phyloP scores from a whole-genome alignment of 2,113 vertebrate genomes.

The Labrus mixtus region DNA sequence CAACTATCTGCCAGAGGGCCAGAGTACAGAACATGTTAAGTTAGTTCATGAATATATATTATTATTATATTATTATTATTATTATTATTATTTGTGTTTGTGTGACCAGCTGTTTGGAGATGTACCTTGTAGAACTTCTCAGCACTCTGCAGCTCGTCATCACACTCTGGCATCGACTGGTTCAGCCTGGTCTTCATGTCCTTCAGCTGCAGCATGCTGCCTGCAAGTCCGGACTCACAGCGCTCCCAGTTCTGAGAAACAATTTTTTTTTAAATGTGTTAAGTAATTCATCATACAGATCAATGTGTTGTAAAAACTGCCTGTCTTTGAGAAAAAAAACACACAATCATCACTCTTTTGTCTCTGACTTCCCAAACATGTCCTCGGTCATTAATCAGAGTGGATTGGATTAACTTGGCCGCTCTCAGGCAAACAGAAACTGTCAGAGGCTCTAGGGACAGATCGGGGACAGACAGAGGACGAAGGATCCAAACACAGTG shows the following conservation, averaged over 20 bases:
- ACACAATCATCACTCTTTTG: background rate
- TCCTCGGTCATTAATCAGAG: conserved; percentile 23
- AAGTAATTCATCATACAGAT: background rate
- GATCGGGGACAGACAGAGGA: conserved; percentile 33
- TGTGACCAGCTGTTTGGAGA: background rate
- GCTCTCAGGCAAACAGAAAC: conserved; percentile 6
- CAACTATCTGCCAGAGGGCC: no score
- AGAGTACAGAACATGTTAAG: no score
- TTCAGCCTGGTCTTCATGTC: conserved; percentile 82
- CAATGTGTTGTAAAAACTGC: background rate
- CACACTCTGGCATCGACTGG: conserved; percentile 83
- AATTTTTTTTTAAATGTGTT: background rate
- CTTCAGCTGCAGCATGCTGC: conserved; percentile 78
- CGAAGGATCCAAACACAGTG: no score
- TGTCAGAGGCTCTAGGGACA: background rate
- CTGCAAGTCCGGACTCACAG: conserved; percentile 82
- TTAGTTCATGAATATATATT: no score
- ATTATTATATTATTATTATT: no score
- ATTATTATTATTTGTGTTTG: no score
- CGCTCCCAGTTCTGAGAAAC: conserved; percentile 88
- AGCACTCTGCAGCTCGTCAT: conserved; percentile 83
- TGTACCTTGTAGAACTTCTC: conserved; percentile 86
- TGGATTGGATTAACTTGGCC: conserved; percentile 59
- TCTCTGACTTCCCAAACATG: background rate
- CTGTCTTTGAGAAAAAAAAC: background rate